These are phyloP conservation scores for Ephestia elutella DNA, from an alignment of 1,140 invertebrate genomes.

Conservation along the genomic window DNA sequence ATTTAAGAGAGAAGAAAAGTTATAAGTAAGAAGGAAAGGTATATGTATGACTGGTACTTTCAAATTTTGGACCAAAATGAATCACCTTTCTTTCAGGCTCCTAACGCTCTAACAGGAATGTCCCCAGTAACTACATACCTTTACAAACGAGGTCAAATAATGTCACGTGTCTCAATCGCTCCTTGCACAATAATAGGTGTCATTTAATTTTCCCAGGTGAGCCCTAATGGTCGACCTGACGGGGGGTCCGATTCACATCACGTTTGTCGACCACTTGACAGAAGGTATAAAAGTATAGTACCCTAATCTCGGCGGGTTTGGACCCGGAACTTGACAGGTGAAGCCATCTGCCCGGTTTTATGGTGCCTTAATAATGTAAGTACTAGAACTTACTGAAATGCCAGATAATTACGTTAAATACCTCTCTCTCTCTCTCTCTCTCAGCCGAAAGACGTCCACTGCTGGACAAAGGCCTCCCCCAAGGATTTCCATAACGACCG, in stretches of 20 bases:
- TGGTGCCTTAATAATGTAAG: not conserved
- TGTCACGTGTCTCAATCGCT: slow-evolving; percentile 7
- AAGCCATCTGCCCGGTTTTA: not conserved
- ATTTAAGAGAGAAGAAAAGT: too few relatives aligned
- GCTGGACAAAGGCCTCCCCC: too few relatives aligned
- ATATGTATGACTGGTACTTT: too few relatives aligned
- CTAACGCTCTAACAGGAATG: too few relatives aligned
- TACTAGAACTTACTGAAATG: not conserved
- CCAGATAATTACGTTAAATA: too few relatives aligned
- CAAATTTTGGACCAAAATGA: too few relatives aligned
- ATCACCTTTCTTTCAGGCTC: too few relatives aligned
- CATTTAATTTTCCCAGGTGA: slow-evolving; percentile 9
- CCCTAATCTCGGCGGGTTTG: slow-evolving; percentile 6
- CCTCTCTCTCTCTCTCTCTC: too few relatives aligned
- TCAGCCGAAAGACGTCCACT: too few relatives aligned
- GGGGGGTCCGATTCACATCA: slow-evolving; percentile 8
- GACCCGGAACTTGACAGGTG: not conserved
- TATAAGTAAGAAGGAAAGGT: too few relatives aligned
- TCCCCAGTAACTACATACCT: too few relatives aligned
- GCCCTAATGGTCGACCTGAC: not conserved
- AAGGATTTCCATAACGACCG: too few relatives aligned
- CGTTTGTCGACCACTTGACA: slow-evolving; percentile 7
- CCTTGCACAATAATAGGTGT: slow-evolving; percentile 5
- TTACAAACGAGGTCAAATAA: not conserved
- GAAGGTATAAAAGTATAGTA: slow-evolving; percentile 9